Conservation (phyloP, 2,888 invertebrate genomes). For the Cyclophora punctaria region DNA sequence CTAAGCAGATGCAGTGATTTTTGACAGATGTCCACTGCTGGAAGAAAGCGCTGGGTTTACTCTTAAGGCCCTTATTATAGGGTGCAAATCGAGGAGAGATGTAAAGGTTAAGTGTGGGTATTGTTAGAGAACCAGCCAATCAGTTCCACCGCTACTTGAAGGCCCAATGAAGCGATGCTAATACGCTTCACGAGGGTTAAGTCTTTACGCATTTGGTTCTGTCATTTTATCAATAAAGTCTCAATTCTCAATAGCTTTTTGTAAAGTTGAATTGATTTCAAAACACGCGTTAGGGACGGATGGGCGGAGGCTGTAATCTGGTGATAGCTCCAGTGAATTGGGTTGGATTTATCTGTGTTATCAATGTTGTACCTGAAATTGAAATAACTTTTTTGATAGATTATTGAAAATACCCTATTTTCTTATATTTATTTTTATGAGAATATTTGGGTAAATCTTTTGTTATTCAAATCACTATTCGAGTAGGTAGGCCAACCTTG, state of each 20-base stretch:
- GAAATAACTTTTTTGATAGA: not conserved
- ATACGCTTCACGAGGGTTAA: conserved; percentile 63
- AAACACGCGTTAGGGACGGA: conserved; percentile 19
- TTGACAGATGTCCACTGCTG: conserved; percentile 20
- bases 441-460: no score
- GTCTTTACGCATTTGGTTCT: conserved; percentile 60
- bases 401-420: no score
- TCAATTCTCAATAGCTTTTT: conserved; percentile 31
- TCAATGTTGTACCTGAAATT: conserved; percentile 2
- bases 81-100: conserved; percentile 10
- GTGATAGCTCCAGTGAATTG: conserved; percentile 14
- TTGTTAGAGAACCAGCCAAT: conserved; percentile 70
- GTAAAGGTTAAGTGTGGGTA: conserved; percentile 21
- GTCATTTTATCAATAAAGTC: conserved; percentile 55
- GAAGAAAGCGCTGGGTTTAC: no score
- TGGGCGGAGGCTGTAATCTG: conserved; percentile 16
- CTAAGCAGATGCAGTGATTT: conserved; percentile 61
- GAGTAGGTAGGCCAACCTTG: no score
- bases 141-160: conserved; percentile 69
- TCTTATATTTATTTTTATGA: no score
- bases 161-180: conserved; percentile 65
- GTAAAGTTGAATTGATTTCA: conserved; percentile 22
- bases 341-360: conserved; percentile 12
- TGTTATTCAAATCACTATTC: no score
- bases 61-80: conserved; percentile 15